These are phyloP conservation scores for Rhagologus leucostigma DNA, from an alignment of 2,113 vertebrate genomes.

Conservation along the genomic window DNA sequence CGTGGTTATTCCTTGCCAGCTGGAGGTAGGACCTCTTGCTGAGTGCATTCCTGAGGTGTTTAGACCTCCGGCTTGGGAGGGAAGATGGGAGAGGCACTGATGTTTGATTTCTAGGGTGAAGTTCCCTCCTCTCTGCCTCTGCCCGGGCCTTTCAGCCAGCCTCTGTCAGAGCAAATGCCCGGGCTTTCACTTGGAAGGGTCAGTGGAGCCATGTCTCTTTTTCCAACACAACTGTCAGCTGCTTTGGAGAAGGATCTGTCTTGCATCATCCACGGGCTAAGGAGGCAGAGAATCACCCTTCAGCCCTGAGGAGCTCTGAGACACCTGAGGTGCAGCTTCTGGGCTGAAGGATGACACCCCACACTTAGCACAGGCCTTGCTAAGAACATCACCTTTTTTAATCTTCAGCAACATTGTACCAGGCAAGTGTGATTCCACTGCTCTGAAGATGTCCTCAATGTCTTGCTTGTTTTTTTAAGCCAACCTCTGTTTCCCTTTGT, in stretches of 20 bases:
- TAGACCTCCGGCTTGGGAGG: background rate
- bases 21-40: background rate
- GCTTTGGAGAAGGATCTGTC: background rate
- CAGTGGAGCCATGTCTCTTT: background rate
- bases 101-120: background rate
- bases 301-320: background rate
- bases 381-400: background rate
- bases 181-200: background rate
- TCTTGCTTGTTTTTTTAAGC: background rate
- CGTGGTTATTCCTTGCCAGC: background rate
- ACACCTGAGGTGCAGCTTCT: background rate
- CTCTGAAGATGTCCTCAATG: background rate
- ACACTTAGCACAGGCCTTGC: background rate
- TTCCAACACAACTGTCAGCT: background rate
- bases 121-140: background rate
- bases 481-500: conserved; percentile 2
- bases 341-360: background rate
- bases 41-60: background rate
- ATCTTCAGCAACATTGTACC: background rate
- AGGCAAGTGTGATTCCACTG: background rate
- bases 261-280: background rate
- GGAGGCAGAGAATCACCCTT: background rate
- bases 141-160: background rate
- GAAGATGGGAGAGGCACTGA: background rate
- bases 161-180: background rate